Evolutionary conservation across 30 jellyfish, hydroid and myxozoan genomes (phyloP), one percentile per base, ranked within the genome.

Genomic region (Chrysaora quinquecirrha): DNA sequence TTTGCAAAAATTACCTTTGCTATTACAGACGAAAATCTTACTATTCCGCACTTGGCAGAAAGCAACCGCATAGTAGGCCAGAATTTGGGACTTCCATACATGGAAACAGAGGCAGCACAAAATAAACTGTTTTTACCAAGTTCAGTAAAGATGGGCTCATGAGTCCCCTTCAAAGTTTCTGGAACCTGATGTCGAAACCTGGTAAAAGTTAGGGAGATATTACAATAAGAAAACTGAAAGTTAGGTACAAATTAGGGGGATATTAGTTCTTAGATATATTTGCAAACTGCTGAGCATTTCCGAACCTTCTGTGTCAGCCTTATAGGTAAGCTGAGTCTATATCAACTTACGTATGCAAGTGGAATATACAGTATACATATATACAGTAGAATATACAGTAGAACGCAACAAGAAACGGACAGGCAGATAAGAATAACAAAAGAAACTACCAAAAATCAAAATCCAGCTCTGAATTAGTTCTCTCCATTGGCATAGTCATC

Each of bases 111-210:
- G 12, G 58, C 58, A 16, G 58, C 58, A 43, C 16, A 16, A 16
- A 43, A 43, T 43, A 43, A 43, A 43, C 58, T 43, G 58, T 43
- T 43, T 43, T 9, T 43, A 43, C 58, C 58, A 43, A 9, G 58
- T 43, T 43, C 58, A 16, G 16, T 43, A 43, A 6, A 43, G 58
- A 43, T 43, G 12, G 58, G 58, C 58, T 43, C 58, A 9, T 43
- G 9, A 6, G 58, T 43, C 9, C 16, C 58, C 16, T 43, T 43
- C 58, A 43, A 43, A 43, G 58, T 43, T 43, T 43, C 12, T 43
- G 58, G 58, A 16, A 43, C 58, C 58, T 43, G 58, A 43, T 43
- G 58, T 43, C 58, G 58, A 43, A 43, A 43, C 58, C 58, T 43
- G 58, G 58, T 6, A 43, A 43, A 43, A 43, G 16, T 43, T 6